Conservation (phyloP, 2,797 vertebrate species). For the Lophotriccus pileatus region DNA sequence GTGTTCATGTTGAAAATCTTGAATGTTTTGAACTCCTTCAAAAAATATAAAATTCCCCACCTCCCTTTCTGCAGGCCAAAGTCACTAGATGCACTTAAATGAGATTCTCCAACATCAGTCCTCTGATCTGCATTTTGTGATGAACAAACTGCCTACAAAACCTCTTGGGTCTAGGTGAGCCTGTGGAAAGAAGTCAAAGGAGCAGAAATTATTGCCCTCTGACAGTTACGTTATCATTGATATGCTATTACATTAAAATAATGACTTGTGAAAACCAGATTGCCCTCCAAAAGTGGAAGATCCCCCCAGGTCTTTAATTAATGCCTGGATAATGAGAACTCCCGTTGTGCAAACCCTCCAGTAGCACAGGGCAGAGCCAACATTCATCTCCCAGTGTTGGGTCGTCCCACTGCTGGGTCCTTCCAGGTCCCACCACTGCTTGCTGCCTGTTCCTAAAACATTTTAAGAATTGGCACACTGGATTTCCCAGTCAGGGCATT, state of each 20-base stretch:
- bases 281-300: not conserved
- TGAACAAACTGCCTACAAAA: not conserved
- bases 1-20: not conserved
- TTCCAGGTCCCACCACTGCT: not conserved
- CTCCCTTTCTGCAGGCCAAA: not conserved
- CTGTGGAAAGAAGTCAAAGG: not conserved
- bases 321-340: not conserved
- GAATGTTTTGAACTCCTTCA: not conserved
- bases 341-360: not conserved
- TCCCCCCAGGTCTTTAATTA: not conserved
- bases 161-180: not conserved
- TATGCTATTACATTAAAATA: not conserved
- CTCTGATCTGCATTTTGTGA: not conserved
- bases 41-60: not conserved
- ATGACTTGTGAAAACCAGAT: not conserved
- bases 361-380: not conserved
- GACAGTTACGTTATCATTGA: accelerated
- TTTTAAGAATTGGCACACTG: accelerated
- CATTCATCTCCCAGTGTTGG: accelerated
- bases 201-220: not conserved
- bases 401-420: not conserved
- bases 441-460: not conserved
- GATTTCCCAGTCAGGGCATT: not conserved
- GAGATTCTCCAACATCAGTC: not conserved
- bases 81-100: not conserved